Evolutionary conservation across 2,113 vertebrate genomes (phyloP).

Genomic region (Perccottus glenii): DNA sequence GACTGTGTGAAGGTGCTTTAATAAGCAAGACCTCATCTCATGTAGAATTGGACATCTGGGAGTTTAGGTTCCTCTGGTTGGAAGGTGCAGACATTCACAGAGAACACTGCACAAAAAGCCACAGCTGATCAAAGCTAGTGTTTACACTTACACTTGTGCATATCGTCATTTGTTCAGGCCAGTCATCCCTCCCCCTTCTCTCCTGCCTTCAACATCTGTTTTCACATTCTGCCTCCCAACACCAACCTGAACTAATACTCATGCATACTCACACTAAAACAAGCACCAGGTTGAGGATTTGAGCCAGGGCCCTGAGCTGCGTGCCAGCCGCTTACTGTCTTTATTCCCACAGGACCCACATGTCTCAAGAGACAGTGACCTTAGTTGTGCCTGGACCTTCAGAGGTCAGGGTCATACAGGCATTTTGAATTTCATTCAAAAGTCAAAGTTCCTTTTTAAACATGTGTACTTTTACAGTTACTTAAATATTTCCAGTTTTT

Average conservation of each 20-base stretch:
- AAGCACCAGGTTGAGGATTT: constrained; percentile 72
- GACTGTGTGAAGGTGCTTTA: constrained; percentile 55
- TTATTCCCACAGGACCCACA: constrained; percentile 74
- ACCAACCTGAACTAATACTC: constrained; percentile 73
- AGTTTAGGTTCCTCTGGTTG: constrained; percentile 22
- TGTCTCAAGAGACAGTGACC: constrained; percentile 49
- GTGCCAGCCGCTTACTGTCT: constrained; percentile 69
- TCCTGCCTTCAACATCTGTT: constrained; percentile 76
- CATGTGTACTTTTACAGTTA: not conserved
- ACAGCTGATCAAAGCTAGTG: constrained; percentile 35
- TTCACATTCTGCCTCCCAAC: constrained; percentile 78
- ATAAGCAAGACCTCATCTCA: constrained; percentile 59
- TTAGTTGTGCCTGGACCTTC: constrained; percentile 36
- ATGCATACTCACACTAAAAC: constrained; percentile 77
- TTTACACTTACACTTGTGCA: constrained; percentile 36
- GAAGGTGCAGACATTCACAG: constrained; percentile 1
- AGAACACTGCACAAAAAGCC: constrained; percentile 12
- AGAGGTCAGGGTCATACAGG: constrained; percentile 31
- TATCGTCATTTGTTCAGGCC: constrained; percentile 58
- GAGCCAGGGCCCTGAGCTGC: constrained; percentile 69
- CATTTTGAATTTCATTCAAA: not conserved
- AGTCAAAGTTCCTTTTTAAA: constrained; percentile 1
- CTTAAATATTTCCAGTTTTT: constrained; percentile 7
- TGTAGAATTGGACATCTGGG: constrained; percentile 50
- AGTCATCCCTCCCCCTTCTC: constrained; percentile 58